Base-by-base conservation (phyloP, 2,888 invertebrate genomes). In the Hydraecia micacea region DNA sequence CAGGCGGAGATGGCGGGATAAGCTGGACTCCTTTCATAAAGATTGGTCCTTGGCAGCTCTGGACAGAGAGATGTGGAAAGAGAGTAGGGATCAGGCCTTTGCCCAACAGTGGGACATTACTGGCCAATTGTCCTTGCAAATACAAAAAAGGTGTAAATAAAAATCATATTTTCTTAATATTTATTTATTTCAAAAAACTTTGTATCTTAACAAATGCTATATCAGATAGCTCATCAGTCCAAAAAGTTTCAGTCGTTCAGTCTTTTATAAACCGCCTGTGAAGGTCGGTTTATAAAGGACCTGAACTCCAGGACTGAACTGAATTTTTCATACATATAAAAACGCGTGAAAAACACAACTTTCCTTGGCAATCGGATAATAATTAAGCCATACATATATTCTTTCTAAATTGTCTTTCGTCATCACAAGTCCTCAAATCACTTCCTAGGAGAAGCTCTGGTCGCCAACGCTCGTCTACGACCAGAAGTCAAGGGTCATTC, bases 401-500 rank as follows among this genome's bases (percentile, higher is more conserved):
- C 15, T 32, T 75, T 76, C 11, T 8, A 5, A 62, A 62, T 42
- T 15, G 49, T 78, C 70, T 32, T 39, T 36, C 8, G 0, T 46
- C 1, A 39, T 25, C 18, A 80, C 25, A 15, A 81, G 15, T n/a
- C 4, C 21, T 13, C 21, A 49, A 69, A 9, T 70, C 81, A 80
- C 66, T 77, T 77, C 73, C 58, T 75, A 1, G 36, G 55, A 32
- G 46, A 65, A 39, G 32, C 25, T 80, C 80, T 80, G 65, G 60
- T 32, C 68, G 13, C 1, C 2, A 46, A 32, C 21, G 28, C 39
- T 6, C 84, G 71, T 49, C 13, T 84, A 0, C 68, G 75, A 42
- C 68, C 84, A 80, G 72, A 7, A 55, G 46, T 13, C 9, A 13
- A 18, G 11, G 65, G 73, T 88, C 84, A 95, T 9, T 95, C 95